Base-by-base conservation (phyloP, 1,140 invertebrate genomes). In the Drosophila guanche region DNA sequence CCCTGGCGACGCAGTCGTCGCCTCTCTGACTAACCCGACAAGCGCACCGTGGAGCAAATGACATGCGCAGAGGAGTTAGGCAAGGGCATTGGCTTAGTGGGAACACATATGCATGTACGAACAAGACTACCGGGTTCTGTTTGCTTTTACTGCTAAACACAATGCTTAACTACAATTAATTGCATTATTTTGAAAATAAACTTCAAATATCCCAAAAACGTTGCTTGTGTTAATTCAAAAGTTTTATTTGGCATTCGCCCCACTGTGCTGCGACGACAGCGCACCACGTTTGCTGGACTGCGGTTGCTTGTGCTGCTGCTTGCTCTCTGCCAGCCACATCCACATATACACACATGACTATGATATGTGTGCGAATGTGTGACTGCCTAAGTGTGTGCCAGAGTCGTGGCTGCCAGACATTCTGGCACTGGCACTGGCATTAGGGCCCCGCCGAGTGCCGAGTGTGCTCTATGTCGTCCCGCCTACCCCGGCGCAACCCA, bases 321-420 rank as follows among this genome's bases (percentile, higher is more conserved):
- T 62, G 65, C 74, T 72, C 80, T 76, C 72, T 69, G 80, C 73
- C 81, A 70, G 72, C 51, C 60, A 73, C 52, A 78, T 4, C 33
- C 22, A 46, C 29, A 23, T 46, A 27, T 16, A 3, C 4, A 33
- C 54, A 52, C 12, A 45, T 41, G 4, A 47, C n/a, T 20, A 37
- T 14, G 16, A 41, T 22, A 8, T 29, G 5, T 20, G 27, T 59
- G 41, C 62, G 62, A 33, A 25, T 55, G 45, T 58, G 41, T 60
- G 42, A 37, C 33, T 27, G 22, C 5, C 22, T 56, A 29, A 62
- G 50, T 74, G 63, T 69, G 69, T 27, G 72, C 46, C 68, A 73
- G 59, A 77, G 78, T 88, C 83, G 83, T 88, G 70, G 68, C 89
- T 84, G 83, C 69, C 83, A 92, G 79, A 90, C 89, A 83, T 89